Base-by-base conservation (phyloP, 2,888 invertebrate species). In the Drosophila mayaguana region DNA sequence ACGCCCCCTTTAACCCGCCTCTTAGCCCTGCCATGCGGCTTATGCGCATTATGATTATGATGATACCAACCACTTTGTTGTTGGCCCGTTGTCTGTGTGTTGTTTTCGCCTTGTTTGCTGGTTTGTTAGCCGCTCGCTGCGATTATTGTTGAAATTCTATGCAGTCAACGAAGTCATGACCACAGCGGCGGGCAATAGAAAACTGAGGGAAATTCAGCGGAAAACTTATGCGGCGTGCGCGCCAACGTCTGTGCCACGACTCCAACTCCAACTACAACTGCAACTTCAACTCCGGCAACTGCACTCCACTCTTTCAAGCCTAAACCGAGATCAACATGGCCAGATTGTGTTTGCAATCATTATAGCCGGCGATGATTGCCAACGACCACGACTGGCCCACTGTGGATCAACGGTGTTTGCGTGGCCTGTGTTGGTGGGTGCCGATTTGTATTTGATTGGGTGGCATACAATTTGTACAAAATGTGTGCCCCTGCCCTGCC, bases 41-140 rank as follows among this genome's bases (percentile, higher is more conserved):
- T 78, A 84, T 89, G 88, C 85, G 85, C 88, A 84, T 87, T 87
- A 87, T 87, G 86, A 87, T 89, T 87, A 87, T 89, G 88, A 89
- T 87, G 84, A 85, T 85, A 86, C 83, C 76, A 67, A 63, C 62
- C 55, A 59, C 57, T 61, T 63, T 65, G 68, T 77, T 63, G 74
- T 62, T 56, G 67, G 16, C 50, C 18, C 57, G 71, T 51, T 59
- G 55, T 61, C 46, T 63, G 46, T 68, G 57, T 83, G 88, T 83
- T 84, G 88, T 85, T 85, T 85, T 85, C 89, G 85, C 84, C 84
- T 87, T 80, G 89, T 87, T 87, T 88, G 89, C 80, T 89, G 89
- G 80, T 87, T 81, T 86, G 88, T 84, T 89, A 84, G 83, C 69
- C 81, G 76, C 81, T 81, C 63, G 75, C 78, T 70, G 83, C 86